Base-by-base conservation (phyloP, 2,113 vertebrate genomes). In the Typhlomys cinereus region DNA sequence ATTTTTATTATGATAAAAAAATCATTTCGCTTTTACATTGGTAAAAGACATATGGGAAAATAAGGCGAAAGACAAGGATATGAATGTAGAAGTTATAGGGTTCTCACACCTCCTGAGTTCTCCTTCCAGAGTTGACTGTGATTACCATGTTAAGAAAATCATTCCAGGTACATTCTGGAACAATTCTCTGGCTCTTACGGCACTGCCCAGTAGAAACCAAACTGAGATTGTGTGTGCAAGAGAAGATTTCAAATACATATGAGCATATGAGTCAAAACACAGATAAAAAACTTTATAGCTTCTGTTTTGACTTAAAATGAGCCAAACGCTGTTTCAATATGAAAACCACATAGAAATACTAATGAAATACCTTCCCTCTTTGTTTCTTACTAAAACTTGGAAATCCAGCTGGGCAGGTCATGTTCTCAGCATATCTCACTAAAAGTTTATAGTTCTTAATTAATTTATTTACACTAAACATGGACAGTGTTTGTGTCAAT, bases 181-280 rank as follows among this genome's bases (percentile, higher is more conserved):
- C 21, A 62, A 39, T 39, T 7, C 11, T 31, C 10, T 4, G 7
- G 48, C 20, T 39, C 6, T 14, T 2, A 14, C 10, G 14, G 3
- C 23, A 2, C 59, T 18, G 0, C 1, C 50, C n/a, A 7, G 50
- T 4, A 46, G 44, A 46, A 84, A 15, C 2, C 23, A 0, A 67
- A 87, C 13, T 12, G 4, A 23, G 52, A 4, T 11, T 7, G 11
- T 0, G 2, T 17, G 5, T 6, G 2, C 9, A 57, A 74, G 0
- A 25, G 11, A 44, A 50, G 2, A 57, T 20, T 27, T 52, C 44
- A 64, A 57, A 36, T 87, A 48, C 36, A 39, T 46, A n/a, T n/a
- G n/a, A n/a, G n/a, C n/a, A n/a, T 87, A 70, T 39, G 67, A 82
- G 50, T 31, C 36, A 87, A 81, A 91, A 41, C 14, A 52, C 14